phyloP scores from a whole-genome alignment of 2,797 vertebrate species.

The Myiothlypis coronata region DNA sequence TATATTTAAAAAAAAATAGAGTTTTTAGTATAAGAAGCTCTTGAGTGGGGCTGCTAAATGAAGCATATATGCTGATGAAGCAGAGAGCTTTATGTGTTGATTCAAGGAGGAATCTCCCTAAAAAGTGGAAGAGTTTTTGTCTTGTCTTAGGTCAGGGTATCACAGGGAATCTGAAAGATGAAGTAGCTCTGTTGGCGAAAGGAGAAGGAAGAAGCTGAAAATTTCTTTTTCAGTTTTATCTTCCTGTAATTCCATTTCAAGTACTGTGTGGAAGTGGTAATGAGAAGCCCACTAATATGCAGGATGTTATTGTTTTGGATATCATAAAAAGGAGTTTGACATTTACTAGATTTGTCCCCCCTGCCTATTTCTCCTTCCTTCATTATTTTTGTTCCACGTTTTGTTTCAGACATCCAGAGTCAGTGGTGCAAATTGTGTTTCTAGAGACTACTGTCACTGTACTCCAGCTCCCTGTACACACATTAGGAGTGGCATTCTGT shows the following conservation, averaged over 20 bases:
- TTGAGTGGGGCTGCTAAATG: not conserved
- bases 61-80: fast-evolving
- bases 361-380: not conserved
- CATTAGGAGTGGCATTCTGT: not conserved
- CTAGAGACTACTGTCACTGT: not conserved
- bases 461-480: not conserved
- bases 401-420: not conserved
- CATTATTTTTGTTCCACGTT: not conserved
- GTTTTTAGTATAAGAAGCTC: not conserved
- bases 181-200: not conserved
- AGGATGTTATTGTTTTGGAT: not conserved
- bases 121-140: not conserved
- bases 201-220: not conserved
- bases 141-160: not conserved
- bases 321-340: not conserved
- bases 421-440: not conserved
- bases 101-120: not conserved
- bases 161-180: not conserved
- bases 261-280: not conserved
- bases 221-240: not conserved
- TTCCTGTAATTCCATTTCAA: not conserved
- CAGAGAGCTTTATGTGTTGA: not conserved
- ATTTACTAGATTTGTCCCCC: not conserved
- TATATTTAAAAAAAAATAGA: not conserved
- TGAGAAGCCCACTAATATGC: not conserved